Evolutionary conservation across 2,888 invertebrate species (phyloP), one percentile per base, ranked within the genome.

Genomic region (Leptarthrus brevirostris): DNA sequence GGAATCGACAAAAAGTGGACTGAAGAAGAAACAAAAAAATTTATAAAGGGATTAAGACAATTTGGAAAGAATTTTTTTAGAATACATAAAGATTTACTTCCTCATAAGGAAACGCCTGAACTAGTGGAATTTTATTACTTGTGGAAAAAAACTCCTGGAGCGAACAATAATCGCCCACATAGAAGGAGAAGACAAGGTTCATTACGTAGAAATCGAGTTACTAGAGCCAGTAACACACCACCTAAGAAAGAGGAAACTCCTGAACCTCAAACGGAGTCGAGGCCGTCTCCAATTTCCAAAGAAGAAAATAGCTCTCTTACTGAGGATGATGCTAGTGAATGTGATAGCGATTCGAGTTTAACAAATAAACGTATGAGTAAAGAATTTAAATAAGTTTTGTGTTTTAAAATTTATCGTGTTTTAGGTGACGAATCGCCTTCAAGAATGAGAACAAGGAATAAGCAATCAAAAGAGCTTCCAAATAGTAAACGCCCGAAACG

Each of bases 11-110:
- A 97, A 85, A 97, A 97, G 86, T 98, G 98, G 97, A 92, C 94
- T 76, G 98, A 98, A 85, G 98, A 98, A 84, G 98, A 98, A 88
- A 94, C 93, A 85, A 98, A 98, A 89, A 90, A 96, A 80, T 99
- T 99, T 88, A 96, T 97, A 77, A 98, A 98, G 88, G 99, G 99
- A 79, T 90, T 99, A 80, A 90, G 98, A 78, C 97, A 97, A 85
- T 97, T 97, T 87, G 99, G 99, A 80, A 99, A 99, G 87, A 98
- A 99, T 87, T 99, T 99, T 87, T 97, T 97, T 86, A 92, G 96
- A 82, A 99, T 99, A 81, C 90, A 93, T 80, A 97, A 97, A 86
- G 98, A 99, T 86, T 88, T 98, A 79, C 87, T 99, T 79, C 96
- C 98, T 73, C 96, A 97, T 84, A 96, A 97, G 88, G 97, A 98